A percentile compares a stretch with the other conserved stretches of the same genome.
phyloP scores from a whole-genome alignment of 2,888 invertebrate genomes.

The Drosophila kuntzei region DNA sequence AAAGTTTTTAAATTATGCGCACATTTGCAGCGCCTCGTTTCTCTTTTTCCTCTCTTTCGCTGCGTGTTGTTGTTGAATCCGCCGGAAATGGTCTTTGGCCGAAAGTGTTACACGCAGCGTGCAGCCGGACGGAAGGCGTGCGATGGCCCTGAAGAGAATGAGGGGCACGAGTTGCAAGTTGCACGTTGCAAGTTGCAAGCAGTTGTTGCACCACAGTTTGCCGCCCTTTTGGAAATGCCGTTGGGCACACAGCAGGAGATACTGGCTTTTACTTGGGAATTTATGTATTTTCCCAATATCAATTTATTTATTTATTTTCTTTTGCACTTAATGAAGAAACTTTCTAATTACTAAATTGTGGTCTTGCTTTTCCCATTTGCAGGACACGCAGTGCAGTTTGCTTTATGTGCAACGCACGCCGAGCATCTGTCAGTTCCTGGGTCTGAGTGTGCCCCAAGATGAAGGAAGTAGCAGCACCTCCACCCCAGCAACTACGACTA shows the following conservation, averaged over 20 bases:
- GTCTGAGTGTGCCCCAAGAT: slow-evolving; percentile 59
- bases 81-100: slow-evolving; percentile 79
- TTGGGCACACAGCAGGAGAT: slow-evolving; percentile 25
- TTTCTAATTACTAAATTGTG: slow-evolving; percentile 68
- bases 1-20: slow-evolving; percentile 80
- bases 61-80: slow-evolving; percentile 49
- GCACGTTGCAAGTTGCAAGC: slow-evolving; percentile 54
- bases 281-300: slow-evolving; percentile 71
- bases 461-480: slow-evolving; percentile 23
- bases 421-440: slow-evolving; percentile 83
- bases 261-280: slow-evolving; percentile 46
- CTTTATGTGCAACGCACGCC: slow-evolving; percentile 83
- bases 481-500: slow-evolving; percentile 18
- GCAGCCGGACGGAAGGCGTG: slow-evolving; percentile 47
- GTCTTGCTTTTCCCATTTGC: slow-evolving; percentile 28
- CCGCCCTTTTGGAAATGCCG: slow-evolving; percentile 17
- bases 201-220: slow-evolving; percentile 68
- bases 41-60: neutral
- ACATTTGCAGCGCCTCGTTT: slow-evolving; percentile 67
- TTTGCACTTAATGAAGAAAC: slow-evolving; percentile 73
- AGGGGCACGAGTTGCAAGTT: slow-evolving; percentile 30
- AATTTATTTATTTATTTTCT: slow-evolving; percentile 78
- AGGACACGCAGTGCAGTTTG: slow-evolving; percentile 82
- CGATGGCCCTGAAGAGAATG: slow-evolving; percentile 22
- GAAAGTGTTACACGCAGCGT: slow-evolving; percentile 77